phyloP scores from a whole-genome alignment of 2,888 invertebrate species.

The Agrochola lychnidis region DNA sequence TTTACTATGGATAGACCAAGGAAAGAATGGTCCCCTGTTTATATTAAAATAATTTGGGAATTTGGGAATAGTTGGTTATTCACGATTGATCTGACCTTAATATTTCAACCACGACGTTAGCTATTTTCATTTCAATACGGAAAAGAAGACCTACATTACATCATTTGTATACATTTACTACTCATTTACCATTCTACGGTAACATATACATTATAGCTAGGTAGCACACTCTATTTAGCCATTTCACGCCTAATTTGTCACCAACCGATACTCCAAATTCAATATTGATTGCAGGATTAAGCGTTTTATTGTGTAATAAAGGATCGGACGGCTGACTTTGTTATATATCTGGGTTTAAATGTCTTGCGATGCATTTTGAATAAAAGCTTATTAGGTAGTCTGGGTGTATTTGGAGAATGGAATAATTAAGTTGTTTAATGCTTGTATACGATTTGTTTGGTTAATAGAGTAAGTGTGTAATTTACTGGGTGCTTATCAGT shows the following conservation, averaged over 20 bases:
- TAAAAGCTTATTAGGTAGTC: not conserved
- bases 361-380: conserved; percentile 31
- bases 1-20: not conserved
- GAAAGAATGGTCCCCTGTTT: not conserved
- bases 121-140: not conserved
- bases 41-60: not conserved
- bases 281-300: conserved; percentile 67
- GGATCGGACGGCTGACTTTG: conserved; percentile 55
- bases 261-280: conserved; percentile 56
- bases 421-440: conserved; percentile 6
- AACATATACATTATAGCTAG: conserved; percentile 30
- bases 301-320: conserved; percentile 60
- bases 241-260: conserved; percentile 65
- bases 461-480: too few species aligned
- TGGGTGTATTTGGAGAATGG: not conserved
- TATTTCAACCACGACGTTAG: not conserved
- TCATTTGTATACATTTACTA: not conserved
- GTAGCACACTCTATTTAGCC: conserved; percentile 48
- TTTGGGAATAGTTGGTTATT: not conserved
- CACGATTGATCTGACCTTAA: not conserved
- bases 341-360: conserved; percentile 55
- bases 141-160: not conserved
- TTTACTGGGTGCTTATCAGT: not conserved
- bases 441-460: not conserved
- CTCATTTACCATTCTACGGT: not conserved